A percentile compares a stretch with the other conserved stretches of the same genome.
Evolutionary conservation across 1,140 invertebrate genomes (phyloP).

Genomic region (Diuraphis noxia): DNA sequence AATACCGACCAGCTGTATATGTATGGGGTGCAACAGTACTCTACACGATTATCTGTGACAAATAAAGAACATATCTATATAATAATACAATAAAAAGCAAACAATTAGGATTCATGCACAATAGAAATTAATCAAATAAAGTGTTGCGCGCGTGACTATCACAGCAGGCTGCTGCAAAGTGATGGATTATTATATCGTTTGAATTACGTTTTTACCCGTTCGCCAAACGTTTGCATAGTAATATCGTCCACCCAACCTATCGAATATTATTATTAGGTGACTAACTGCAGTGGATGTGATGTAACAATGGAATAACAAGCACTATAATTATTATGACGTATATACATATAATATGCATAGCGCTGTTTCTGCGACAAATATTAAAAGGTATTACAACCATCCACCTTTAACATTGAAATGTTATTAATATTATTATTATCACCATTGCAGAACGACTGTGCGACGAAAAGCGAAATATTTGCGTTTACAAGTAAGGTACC

Average conservation of each 20-base stretch:
- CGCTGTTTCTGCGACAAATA: not conserved
- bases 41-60: not conserved
- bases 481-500: not conserved
- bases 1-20: not conserved
- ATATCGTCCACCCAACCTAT: not conserved
- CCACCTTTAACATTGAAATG: too few relatives aligned
- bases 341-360: too few relatives aligned
- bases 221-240: not conserved
- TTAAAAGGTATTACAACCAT: not conserved
- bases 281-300: not conserved
- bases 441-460: not conserved
- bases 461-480: not conserved
- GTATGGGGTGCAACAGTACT: too few relatives aligned
- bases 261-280: not conserved
- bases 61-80: not conserved
- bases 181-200: not conserved
- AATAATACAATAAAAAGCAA: not conserved
- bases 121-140: slow-evolving; percentile 5
- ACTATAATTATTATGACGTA: too few relatives aligned
- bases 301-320: not conserved
- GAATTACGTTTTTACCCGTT: not conserved
- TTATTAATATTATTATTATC: not conserved
- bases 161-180: not conserved
- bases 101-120: not conserved
- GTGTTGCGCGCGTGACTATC: not conserved